phyloP scores from a whole-genome alignment of 2,888 invertebrate species.

The Hirtodrosophila confusa region DNA sequence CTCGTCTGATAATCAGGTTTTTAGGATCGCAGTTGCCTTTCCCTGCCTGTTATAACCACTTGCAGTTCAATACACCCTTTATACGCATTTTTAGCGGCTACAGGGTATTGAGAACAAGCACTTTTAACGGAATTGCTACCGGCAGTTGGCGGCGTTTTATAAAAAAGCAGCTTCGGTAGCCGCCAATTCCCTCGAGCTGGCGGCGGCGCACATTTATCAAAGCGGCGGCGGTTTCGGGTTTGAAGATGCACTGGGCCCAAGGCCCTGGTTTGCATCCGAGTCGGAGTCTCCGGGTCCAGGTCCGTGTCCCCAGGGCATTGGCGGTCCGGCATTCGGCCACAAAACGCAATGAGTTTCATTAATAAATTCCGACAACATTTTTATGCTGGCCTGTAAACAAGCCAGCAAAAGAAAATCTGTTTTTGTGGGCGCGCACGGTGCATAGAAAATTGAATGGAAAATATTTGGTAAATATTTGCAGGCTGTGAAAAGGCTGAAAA shows the following conservation, averaged over 20 bases:
- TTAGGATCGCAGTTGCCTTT: too few species aligned
- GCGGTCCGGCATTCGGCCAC: constrained; percentile 34
- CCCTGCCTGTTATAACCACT: too few species aligned
- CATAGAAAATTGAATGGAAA: constrained; percentile 55
- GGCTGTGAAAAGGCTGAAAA: constrained; percentile 28
- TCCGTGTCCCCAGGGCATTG: constrained; percentile 50
- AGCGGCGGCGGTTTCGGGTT: constrained; percentile 51
- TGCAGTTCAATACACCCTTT: not conserved
- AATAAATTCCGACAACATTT: constrained; percentile 71
- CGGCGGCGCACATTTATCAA: constrained; percentile 71
- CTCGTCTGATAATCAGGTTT: too few species aligned
- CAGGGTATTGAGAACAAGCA: constrained; percentile 5
- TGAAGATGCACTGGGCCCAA: constrained; percentile 59
- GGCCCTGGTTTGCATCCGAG: constrained; percentile 32
- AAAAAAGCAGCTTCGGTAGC: constrained; percentile 53
- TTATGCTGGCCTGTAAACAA: constrained; percentile 14
- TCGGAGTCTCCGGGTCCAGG: constrained; percentile 6
- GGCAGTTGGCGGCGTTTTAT: constrained; percentile 39
- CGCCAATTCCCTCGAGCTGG: constrained; percentile 55
- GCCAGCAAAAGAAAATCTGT: constrained; percentile 1
- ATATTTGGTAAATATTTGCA: constrained; percentile 81
- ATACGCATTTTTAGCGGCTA: not conserved
- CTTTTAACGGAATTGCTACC: constrained; percentile 77
- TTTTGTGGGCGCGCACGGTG: constrained; percentile 59
- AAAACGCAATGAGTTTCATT: constrained; percentile 73